A percentile compares a stretch with the other conserved stretches of the same genome.
Conservation (phyloP, 2,797 vertebrate species). For the Coranthus polyacanthus region DNA sequence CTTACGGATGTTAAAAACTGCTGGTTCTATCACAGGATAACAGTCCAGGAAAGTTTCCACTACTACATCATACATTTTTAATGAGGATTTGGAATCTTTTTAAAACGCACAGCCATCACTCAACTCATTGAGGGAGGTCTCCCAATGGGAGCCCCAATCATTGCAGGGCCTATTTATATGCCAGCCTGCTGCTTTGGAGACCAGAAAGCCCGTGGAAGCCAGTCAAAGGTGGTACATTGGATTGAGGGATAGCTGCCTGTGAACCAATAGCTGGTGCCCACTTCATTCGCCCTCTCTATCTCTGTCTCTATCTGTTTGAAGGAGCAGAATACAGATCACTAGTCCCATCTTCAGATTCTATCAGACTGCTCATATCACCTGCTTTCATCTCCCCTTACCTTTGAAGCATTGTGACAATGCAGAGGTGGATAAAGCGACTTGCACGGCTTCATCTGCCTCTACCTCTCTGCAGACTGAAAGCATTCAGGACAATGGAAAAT, state of each 20-base stretch:
- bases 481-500: constrained; percentile 65
- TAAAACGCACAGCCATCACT: constrained; percentile 17
- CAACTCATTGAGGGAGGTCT: constrained; percentile 18
- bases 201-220: constrained; percentile 39
- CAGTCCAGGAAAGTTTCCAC: constrained; percentile 39
- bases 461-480: constrained; percentile 69
- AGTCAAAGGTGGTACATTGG: constrained; percentile 52
- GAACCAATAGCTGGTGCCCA: constrained; percentile 63
- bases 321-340: constrained; percentile 65
- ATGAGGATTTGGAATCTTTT: constrained; percentile 35
- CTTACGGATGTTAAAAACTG: constrained; percentile 10
- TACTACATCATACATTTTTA: constrained; percentile 27
- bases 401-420: constrained; percentile 77
- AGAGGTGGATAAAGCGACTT: constrained; percentile 75
- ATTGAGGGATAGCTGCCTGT: constrained; percentile 61
- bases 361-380: constrained; percentile 69
- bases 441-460: constrained; percentile 73
- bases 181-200: constrained; percentile 57
- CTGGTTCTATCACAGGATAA: constrained; percentile 16
- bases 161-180: constrained; percentile 45
- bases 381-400: constrained; percentile 67
- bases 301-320: constrained; percentile 58
- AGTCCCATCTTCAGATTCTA: constrained; percentile 68
- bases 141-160: constrained; percentile 27
- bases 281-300: constrained; percentile 52